Percentiles rank a stretch among this genome's conserved stretches.
These are phyloP conservation scores for Varanus komodoensis DNA, from an alignment of 2,113 vertebrate species.

Conservation along the genomic window DNA sequence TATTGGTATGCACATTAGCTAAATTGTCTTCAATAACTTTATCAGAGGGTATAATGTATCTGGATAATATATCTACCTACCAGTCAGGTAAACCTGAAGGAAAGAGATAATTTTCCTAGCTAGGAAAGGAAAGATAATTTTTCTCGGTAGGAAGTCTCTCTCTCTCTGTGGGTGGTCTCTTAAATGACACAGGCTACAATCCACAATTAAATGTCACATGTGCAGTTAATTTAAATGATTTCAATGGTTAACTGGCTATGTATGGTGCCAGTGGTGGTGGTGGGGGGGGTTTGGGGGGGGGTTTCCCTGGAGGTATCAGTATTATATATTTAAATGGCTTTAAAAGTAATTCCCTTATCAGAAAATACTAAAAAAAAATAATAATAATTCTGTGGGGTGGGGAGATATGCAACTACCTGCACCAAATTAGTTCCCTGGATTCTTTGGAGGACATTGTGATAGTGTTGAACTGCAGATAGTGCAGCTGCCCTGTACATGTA, in stretches of 20 bases:
- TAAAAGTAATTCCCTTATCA: neutral
- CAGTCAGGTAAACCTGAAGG: neutral
- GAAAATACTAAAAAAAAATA: neutral
- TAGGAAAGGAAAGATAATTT: neutral
- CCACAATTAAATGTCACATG: neutral
- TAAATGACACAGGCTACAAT: neutral
- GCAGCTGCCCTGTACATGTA: no score
- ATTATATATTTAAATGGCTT: neutral
- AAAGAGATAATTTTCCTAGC: neutral
- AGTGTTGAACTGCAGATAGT: neutral
- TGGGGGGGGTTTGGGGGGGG: no score
- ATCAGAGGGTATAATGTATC: neutral
- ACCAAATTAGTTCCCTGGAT: neutral
- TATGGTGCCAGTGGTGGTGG: neutral
- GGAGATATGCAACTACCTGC: neutral
- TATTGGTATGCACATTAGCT: slow-evolving; percentile 10
- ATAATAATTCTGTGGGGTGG: neutral
- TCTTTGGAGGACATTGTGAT: neutral
- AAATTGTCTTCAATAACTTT: neutral
- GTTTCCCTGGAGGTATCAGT: neutral
- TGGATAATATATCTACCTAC: neutral
- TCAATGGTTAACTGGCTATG: neutral
- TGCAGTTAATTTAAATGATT: neutral
- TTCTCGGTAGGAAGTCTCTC: neutral
- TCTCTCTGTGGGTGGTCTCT: neutral